phyloP scores from a whole-genome alignment of 2,797 vertebrate genomes.

The Sebastes taczanowskii region DNA sequence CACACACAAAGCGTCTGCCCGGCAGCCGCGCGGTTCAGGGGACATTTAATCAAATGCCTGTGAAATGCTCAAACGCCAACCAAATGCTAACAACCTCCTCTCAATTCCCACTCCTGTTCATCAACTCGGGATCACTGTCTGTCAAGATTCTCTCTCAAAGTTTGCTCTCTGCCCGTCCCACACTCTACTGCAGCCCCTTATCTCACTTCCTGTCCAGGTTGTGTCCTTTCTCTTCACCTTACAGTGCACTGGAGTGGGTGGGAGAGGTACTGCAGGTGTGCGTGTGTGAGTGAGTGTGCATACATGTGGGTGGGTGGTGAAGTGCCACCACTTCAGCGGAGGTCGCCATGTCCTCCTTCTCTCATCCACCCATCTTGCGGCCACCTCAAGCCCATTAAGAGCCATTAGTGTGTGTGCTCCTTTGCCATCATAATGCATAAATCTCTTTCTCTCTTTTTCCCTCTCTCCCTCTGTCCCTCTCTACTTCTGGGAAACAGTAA shows the following conservation, averaged over 20 bases:
- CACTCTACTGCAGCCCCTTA: constrained; percentile 29
- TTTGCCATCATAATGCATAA: constrained; percentile 87
- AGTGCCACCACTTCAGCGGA: constrained; percentile 92
- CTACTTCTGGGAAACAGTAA: constrained; percentile 73
- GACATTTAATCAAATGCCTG: constrained; percentile 94
- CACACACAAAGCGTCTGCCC: constrained; percentile 32
- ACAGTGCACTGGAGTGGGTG: constrained; percentile 75
- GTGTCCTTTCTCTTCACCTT: constrained; percentile 46
- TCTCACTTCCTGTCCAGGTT: constrained; percentile 61
- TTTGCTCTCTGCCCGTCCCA: constrained; percentile 5
- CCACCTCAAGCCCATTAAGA: constrained; percentile 84
- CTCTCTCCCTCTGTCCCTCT: constrained; percentile 55
- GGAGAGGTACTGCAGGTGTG: constrained; percentile 87
- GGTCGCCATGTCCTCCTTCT: constrained; percentile 91
- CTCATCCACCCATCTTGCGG: constrained; percentile 68
- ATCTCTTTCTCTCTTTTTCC: constrained; percentile 72
- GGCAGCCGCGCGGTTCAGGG: constrained; percentile 89
- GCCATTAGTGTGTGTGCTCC: constrained; percentile 83
- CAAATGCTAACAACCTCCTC: constrained; percentile 91
- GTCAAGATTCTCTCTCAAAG: constrained; percentile 29
- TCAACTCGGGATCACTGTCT: constrained; percentile 30
- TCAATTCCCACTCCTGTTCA: constrained; percentile 65
- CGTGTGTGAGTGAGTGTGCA: constrained; percentile 84
- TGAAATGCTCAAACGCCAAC: constrained; percentile 94
- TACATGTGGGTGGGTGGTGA: constrained; percentile 87